These are phyloP conservation scores for Melanostigma gelatinosum DNA, from an alignment of 2,113 vertebrate species.

Conservation along the genomic window DNA sequence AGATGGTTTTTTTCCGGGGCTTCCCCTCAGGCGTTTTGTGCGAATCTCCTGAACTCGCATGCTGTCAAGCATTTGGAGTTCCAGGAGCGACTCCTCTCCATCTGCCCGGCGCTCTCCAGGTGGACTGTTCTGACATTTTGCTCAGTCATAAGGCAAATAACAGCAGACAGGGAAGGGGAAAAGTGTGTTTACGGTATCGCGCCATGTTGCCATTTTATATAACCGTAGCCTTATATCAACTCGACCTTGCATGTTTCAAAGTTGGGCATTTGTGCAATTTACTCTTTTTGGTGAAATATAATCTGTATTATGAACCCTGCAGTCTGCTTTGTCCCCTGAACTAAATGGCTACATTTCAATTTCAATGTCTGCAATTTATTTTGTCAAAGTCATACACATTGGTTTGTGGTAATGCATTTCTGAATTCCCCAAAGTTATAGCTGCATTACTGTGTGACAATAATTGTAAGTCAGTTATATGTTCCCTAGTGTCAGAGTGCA, in stretches of 20 bases:
- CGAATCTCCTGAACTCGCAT: slow-evolving; percentile 34
- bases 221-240: slow-evolving; percentile 16
- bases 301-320: background rate
- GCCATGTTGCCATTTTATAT: slow-evolving; percentile 24
- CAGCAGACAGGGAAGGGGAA: slow-evolving; percentile 15
- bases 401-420: background rate
- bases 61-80: slow-evolving; percentile 49
- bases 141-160: slow-evolving; percentile 52
- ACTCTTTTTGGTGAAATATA: background rate
- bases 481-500: background rate
- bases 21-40: slow-evolving; percentile 39
- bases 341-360: background rate
- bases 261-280: background rate
- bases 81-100: slow-evolving; percentile 56
- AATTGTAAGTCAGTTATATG: too few relatives aligned
- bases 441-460: background rate
- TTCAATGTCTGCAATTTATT: background rate
- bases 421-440: background rate
- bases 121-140: slow-evolving; percentile 63
- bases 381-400: background rate
- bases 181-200: background rate
- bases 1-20: slow-evolving; percentile 15
- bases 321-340: background rate
- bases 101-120: slow-evolving; percentile 50
- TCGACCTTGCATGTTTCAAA: background rate